A percentile compares a stretch with the other conserved stretches of the same genome.
These are phyloP conservation scores for Eurypyga helias DNA, from an alignment of 2,113 vertebrate species.

Conservation along the genomic window DNA sequence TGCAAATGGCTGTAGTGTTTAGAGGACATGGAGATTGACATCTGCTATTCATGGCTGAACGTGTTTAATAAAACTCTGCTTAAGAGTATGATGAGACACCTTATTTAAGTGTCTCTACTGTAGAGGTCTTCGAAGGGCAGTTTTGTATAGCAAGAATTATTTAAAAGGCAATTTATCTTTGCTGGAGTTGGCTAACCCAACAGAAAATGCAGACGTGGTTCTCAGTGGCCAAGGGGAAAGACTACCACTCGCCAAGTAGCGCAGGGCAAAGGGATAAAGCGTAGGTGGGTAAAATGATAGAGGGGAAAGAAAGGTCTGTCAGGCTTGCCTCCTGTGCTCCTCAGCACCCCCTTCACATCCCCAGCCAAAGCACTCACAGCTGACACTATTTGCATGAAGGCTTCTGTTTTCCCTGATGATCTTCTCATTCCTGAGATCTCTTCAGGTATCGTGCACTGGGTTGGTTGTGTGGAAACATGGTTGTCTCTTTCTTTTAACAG, in stretches of 20 bases:
- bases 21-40: not conserved
- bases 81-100: not conserved
- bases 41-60: not conserved
- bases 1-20: not conserved
- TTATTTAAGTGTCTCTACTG: not conserved
- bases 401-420: not conserved
- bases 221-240: not conserved
- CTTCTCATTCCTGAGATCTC: not conserved
- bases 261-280: not conserved
- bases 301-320: not conserved
- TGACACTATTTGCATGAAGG: not conserved
- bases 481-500: not conserved
- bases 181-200: not conserved
- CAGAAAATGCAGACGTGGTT: not conserved
- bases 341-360: accelerated
- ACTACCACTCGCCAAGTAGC: accelerated
- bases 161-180: not conserved
- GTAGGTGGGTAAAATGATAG: not conserved
- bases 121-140: not conserved
- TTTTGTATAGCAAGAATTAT: not conserved
- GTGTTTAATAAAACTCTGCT: not conserved
- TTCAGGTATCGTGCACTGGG: not conserved
- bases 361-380: not conserved
- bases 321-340: not conserved
- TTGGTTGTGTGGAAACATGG: not conserved